Evolutionary conservation across 2,113 vertebrate genomes (phyloP).

Genomic region (human (Homo sapiens)): GRCh38 chr11:125677001-125677500

Average conservation of each 20-base stretch:
- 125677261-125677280: neutral
- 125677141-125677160: neutral
- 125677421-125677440: neutral
- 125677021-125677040: neutral
- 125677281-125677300: neutral
- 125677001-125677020: neutral
- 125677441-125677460: neutral
- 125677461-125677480: neutral
- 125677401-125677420: neutral
- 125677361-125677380: neutral
- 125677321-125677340: neutral
- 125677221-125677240: neutral
- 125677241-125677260: constrained; percentile 18
- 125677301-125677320: neutral
- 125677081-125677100: neutral
- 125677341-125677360: neutral
- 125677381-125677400: neutral
- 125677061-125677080: neutral
- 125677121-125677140: neutral
- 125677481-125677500: neutral
- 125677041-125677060: neutral
- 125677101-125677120: constrained; percentile 1
- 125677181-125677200: neutral
- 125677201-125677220: neutral
- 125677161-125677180: constrained; percentile 7